Evolutionary conservation across 2,888 invertebrate genomes (phyloP).

Genomic region (Platerodrilus igneus): DNA sequence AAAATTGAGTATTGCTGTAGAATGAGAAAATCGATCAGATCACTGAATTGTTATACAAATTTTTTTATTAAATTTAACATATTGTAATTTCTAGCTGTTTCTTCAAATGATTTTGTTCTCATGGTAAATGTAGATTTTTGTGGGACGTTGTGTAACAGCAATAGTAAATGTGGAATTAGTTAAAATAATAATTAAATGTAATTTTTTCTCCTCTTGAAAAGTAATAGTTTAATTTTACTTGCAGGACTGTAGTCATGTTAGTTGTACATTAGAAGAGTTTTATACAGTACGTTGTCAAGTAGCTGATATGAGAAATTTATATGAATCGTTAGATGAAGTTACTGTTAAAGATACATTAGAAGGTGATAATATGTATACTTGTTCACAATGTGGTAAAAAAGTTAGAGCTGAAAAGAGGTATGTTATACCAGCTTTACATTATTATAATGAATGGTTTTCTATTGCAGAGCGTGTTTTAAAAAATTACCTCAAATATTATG

Average conservation of each 20-base stretch:
- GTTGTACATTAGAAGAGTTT: constrained; percentile 90
- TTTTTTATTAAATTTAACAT: too few relatives aligned
- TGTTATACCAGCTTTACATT: constrained; percentile 4
- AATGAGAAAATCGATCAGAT: too few relatives aligned
- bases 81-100: too few relatives aligned
- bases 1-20: too few relatives aligned
- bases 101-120: too few relatives aligned
- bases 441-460: not conserved
- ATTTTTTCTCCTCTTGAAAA: constrained; percentile 6
- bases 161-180: not conserved
- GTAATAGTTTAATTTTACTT: constrained; percentile 15
- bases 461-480: constrained; percentile 80
- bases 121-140: too few relatives aligned
- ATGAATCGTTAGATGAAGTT: constrained; percentile 93
- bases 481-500: constrained; percentile 89
- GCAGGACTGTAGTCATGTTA: constrained; percentile 93
- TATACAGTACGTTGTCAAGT: constrained; percentile 96
- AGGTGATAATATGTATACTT: constrained; percentile 97
- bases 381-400: constrained; percentile 91
- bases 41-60: too few relatives aligned
- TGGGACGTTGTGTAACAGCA: too few relatives aligned
- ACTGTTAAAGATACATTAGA: constrained; percentile 95
- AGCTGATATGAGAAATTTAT: constrained; percentile 92
- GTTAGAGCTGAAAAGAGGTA: constrained; percentile 90
- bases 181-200: not conserved